phyloP scores from a whole-genome alignment of 2,113 vertebrate genomes.

The Oryzias javanicus region DNA sequence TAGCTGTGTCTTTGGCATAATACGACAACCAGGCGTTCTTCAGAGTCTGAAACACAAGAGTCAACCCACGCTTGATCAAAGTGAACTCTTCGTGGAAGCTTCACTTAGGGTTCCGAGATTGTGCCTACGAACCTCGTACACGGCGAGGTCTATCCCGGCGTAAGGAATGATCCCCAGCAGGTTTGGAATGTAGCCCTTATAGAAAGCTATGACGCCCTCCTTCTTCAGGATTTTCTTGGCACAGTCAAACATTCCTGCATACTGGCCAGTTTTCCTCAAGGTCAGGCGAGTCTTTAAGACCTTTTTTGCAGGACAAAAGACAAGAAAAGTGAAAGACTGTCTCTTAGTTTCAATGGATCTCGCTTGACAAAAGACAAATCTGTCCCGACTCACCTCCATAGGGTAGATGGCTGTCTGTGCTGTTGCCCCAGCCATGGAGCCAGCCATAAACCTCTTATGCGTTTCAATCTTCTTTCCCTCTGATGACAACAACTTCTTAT shows the following conservation, averaged over 20 bases:
- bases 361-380: not conserved
- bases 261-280: conserved; percentile 91
- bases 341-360: not conserved
- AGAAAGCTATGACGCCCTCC: conserved; percentile 88
- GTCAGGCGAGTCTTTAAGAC: conserved; percentile 94
- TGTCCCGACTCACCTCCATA: conserved; percentile 85
- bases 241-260: conserved; percentile 88
- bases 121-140: conserved; percentile 87
- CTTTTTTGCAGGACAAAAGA: conserved; percentile 61
- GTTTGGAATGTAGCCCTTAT: conserved; percentile 93
- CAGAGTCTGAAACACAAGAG: conserved; percentile 76
- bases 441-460: conserved; percentile 88
- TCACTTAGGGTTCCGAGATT: no score
- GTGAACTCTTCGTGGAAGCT: not conserved
- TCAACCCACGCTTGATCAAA: conserved; percentile 3
- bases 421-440: conserved; percentile 92
- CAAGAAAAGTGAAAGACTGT: not conserved
- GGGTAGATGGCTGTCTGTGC: conserved; percentile 95
- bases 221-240: conserved; percentile 87
- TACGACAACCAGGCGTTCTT: conserved; percentile 88
- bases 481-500: conserved; percentile 86
- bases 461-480: conserved; percentile 85
- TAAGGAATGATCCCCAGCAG: conserved; percentile 93
- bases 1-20: conserved; percentile 85
- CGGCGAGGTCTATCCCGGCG: conserved; percentile 91